phyloP scores from a whole-genome alignment of 2,113 vertebrate species.

The Pangasianodon hypophthalmus region DNA sequence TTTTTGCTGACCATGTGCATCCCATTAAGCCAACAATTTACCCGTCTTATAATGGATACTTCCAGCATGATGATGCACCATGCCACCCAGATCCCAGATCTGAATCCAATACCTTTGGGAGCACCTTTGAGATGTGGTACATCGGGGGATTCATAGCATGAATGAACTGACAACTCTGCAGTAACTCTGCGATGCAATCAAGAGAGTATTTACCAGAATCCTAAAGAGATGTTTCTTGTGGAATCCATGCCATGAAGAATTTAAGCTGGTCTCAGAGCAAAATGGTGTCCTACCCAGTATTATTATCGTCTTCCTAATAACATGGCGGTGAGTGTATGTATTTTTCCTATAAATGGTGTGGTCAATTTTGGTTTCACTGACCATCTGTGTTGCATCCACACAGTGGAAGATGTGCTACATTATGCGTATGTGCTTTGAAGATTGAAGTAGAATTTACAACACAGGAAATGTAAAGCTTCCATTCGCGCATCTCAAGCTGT shows the following conservation, averaged over 20 bases:
- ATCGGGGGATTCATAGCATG: not conserved
- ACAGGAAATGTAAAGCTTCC: not conserved
- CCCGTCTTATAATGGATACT: not conserved
- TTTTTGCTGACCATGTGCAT: not conserved
- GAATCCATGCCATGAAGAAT: not conserved
- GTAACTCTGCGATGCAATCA: not conserved
- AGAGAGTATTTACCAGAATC: not conserved
- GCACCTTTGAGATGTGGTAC: not conserved
- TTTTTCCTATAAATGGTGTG: not conserved
- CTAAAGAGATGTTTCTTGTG: not conserved
- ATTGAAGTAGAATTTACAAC: not conserved
- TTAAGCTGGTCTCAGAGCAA: not conserved
- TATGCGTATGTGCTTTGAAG: not conserved
- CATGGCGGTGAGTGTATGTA: not conserved
- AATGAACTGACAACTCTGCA: not conserved
- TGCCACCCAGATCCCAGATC: not conserved
- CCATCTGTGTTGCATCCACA: not conserved
- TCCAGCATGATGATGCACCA: not conserved
- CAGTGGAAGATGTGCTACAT: not conserved
- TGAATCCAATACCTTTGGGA: not conserved
- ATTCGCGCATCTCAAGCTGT: not conserved
- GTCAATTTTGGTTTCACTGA: not conserved
- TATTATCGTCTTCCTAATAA: not conserved
- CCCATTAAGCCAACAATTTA: not conserved
- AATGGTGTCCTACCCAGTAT: not conserved